Base-by-base conservation (phyloP, 2,888 invertebrate species). In the Macaria liturata region DNA sequence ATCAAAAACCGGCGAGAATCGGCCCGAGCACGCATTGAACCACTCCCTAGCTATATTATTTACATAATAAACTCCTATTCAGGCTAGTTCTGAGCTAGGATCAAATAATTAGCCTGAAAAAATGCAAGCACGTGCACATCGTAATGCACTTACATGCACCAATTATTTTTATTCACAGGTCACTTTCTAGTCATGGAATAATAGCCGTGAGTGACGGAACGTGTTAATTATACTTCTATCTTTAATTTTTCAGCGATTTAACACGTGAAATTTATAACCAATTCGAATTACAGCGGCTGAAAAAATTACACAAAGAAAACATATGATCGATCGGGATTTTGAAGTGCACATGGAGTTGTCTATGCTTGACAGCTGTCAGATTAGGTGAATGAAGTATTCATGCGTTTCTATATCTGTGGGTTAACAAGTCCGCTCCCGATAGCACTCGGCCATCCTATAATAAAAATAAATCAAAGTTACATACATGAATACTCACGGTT, bases 291-390 rank as follows among this genome's bases (percentile, higher is more conserved):
- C 88, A 89, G 88, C 86, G 85, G 88, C 89, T 89, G 88, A 89
- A 87, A 89, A 88, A 89, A 84, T 86, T 87, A 89, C 88, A 91
- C 91, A 91, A 91, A 91, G 91, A 91, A 91, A 91, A 91, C 91
- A 91, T 91, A 91, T 91, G 91, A 91, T 91, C 91, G 91, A 91
- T 91, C 84, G 90, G 84, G 85, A 80, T 81, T 85, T 84, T 86
- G 83, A 87, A 87, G 83, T 90, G 91, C 91, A 91, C 90, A 91
- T 90, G 91, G 83, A 84, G 62, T 86, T 78, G 81, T 89, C 88
- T 86, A 84, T 87, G 85, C 78, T 70, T 76, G 74, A 74, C 81
- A 71, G 57, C 76, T 74, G 78, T 80, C 78, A 80, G 66, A 59
- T 39, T 34, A 45, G 31, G 49, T 4, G 53, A 46, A 49, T 56